Evolutionary conservation across 2,888 invertebrate species (phyloP).

Genomic region (Heteropelma amictum): DNA sequence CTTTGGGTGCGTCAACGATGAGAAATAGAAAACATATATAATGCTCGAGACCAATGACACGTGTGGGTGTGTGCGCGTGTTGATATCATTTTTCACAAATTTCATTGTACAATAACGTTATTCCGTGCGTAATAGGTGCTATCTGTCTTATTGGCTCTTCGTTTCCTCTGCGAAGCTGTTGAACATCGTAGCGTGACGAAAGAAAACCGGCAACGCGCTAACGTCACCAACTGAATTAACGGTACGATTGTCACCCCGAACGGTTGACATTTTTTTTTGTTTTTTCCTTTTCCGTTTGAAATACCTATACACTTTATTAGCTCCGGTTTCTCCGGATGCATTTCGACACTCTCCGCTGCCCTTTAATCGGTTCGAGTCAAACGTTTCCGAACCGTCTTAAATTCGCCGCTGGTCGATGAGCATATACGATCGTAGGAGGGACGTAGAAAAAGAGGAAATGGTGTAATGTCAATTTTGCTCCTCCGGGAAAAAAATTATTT

Average conservation of each 20-base stretch:
- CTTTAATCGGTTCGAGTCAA: slow-evolving; percentile 44
- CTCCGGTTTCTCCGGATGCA: slow-evolving; percentile 27
- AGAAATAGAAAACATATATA: slow-evolving; percentile 47
- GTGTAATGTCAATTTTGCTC: slow-evolving; percentile 30
- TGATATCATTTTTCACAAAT: too few species aligned
- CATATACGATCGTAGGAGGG: neutral
- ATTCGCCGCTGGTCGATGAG: slow-evolving; percentile 22
- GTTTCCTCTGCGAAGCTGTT: slow-evolving; percentile 48
- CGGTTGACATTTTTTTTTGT: neutral
- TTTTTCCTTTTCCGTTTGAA: neutral
- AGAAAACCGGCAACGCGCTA: slow-evolving; percentile 9
- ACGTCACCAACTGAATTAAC: neutral
- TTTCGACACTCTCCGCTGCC: slow-evolving; percentile 27
- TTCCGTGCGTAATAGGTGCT: too few species aligned
- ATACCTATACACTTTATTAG: slow-evolving; percentile 15
- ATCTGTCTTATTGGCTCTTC: slow-evolving; percentile 37
- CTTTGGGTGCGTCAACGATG: slow-evolving; percentile 59
- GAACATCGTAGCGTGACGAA: slow-evolving; percentile 44
- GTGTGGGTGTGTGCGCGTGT: too few species aligned
- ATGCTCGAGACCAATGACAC: slow-evolving; percentile 8
- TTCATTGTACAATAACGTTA: too few species aligned
- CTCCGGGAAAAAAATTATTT: neutral
- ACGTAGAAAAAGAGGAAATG: slow-evolving; percentile 22
- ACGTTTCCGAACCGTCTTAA: slow-evolving; percentile 20
- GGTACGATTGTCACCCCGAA: slow-evolving; percentile 40